Percentiles rank a stretch among this genome's conserved stretches.
Conservation (phyloP, 2,888 invertebrate species). For the Cheiracanthium punctorium region DNA sequence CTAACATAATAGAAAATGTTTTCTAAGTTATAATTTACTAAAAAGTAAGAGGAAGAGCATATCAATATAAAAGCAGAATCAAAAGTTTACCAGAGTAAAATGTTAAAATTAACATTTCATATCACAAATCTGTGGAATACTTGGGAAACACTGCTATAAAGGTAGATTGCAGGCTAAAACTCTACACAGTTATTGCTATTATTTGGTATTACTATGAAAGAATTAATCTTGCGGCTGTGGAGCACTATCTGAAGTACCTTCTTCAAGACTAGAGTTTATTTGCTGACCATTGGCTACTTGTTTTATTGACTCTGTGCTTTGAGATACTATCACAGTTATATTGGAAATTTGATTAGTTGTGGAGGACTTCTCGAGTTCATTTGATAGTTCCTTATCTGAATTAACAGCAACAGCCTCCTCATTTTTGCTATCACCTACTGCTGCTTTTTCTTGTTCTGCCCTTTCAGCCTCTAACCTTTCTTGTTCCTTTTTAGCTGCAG, state of each 20-base stretch:
- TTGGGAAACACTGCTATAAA: constrained; percentile 21
- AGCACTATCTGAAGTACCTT: constrained; percentile 8
- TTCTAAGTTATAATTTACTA: too few relatives aligned
- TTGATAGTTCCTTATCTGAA: background rate
- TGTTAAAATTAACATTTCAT: background rate
- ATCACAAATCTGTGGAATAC: background rate
- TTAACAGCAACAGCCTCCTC: background rate
- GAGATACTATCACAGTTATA: constrained; percentile 50
- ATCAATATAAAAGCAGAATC: too few relatives aligned
- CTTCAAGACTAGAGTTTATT: constrained; percentile 11
- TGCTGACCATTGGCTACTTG: constrained; percentile 58
- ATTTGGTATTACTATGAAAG: constrained; percentile 23
- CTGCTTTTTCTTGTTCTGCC: background rate
- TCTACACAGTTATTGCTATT: constrained; percentile 67
- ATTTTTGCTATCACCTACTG: background rate
- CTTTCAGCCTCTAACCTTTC: constrained; percentile 25
- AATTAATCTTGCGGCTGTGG: constrained; percentile 39
- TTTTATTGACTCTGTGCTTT: constrained; percentile 51
- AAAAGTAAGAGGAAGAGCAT: too few relatives aligned
- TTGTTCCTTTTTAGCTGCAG: constrained; percentile 26
- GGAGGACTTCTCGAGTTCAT: constrained; percentile 4
- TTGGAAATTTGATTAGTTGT: constrained; percentile 42
- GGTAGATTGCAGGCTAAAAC: constrained; percentile 51
- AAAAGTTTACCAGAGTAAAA: too few relatives aligned
- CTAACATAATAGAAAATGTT: too few relatives aligned